Percentiles rank a stretch among this genome's conserved stretches.
Conservation (phyloP, 2,797 vertebrate genomes). For the Anguilla obscura region DNA sequence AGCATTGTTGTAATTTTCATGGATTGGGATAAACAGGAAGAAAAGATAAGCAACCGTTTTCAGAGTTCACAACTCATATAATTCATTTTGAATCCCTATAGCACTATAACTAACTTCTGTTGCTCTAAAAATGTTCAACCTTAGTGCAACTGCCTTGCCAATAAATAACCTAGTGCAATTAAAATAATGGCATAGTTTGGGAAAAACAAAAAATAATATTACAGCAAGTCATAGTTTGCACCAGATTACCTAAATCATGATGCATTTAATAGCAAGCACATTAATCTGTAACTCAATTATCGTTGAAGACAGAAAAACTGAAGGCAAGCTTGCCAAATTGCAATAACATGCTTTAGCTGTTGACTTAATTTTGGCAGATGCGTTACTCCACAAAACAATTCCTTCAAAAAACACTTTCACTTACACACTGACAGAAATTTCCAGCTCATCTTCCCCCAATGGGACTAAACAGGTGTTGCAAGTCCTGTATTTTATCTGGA, state of each 20-base stretch:
- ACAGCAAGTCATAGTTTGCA: too few relatives aligned
- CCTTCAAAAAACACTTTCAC: background rate
- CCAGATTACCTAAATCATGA: background rate
- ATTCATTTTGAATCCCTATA: background rate
- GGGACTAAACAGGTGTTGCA: too few relatives aligned
- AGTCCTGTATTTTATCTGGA: background rate
- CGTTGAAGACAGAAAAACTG: background rate
- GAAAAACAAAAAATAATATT: too few relatives aligned
- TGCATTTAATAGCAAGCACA: background rate
- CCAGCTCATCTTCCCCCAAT: background rate
- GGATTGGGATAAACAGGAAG: background rate
- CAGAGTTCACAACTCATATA: background rate
- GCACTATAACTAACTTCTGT: too few relatives aligned
- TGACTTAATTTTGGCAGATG: background rate
- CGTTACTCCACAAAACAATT: background rate
- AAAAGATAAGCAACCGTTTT: background rate
- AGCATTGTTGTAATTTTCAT: background rate
- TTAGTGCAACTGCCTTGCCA: too few relatives aligned
- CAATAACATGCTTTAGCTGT: background rate
- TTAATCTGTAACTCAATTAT: background rate
- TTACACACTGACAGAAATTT: background rate
- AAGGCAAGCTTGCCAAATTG: background rate
- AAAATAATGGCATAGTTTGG: too few relatives aligned
- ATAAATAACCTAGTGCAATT: too few relatives aligned
- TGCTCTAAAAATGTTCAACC: too few relatives aligned